Conservation (phyloP, 2,113 vertebrate species). For the Bos javanicus region DNA sequence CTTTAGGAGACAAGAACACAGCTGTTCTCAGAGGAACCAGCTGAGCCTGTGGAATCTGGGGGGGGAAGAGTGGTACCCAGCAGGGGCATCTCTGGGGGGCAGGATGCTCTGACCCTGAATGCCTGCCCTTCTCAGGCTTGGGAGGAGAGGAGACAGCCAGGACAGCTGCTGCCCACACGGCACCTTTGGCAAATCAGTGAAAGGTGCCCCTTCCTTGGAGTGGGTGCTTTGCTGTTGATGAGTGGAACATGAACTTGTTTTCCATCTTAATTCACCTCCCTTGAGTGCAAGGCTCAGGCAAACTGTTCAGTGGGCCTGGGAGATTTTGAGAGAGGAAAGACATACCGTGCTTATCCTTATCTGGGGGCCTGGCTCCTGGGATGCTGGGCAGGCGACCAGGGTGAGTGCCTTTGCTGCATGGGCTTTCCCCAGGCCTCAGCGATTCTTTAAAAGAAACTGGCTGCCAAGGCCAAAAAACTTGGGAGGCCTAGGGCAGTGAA, state of each 20-base stretch:
- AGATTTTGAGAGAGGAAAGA: conserved; percentile 70
- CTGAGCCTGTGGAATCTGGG: background rate
- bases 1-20: background rate
- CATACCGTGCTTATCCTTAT: conserved; percentile 14
- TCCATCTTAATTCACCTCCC: background rate
- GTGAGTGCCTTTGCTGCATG: conserved; percentile 63
- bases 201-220: background rate
- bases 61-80: background rate
- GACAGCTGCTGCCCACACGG: background rate
- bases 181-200: background rate
- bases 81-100: no score
- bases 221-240: background rate
- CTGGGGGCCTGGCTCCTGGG: background rate
- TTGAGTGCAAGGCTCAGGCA: background rate
- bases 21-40: background rate
- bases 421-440: conserved; percentile 59
- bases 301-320: background rate
- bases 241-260: background rate
- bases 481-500: background rate
- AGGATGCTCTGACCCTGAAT: background rate
- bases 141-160: background rate
- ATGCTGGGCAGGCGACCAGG: background rate
- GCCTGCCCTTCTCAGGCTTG: background rate
- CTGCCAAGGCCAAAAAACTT: background rate
- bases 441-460: background rate